phyloP scores from a whole-genome alignment of 2,888 invertebrate genomes.

The Pomacea canaliculata region DNA sequence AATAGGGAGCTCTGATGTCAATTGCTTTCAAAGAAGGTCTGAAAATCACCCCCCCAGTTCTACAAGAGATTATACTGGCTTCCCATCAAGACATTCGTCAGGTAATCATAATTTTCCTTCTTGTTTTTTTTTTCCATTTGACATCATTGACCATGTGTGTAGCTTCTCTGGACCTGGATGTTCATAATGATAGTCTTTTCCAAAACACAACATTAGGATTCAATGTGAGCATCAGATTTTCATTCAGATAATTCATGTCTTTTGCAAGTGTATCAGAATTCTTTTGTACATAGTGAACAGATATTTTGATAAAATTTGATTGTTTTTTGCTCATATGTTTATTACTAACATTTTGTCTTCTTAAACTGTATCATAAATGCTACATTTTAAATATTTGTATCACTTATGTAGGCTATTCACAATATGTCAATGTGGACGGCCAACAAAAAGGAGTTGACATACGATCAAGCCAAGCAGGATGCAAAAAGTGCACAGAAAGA shows the following conservation, averaged over 20 bases:
- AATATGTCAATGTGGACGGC: slow-evolving; percentile 86
- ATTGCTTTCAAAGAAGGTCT: slow-evolving; percentile 92
- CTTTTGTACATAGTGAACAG: too few species aligned
- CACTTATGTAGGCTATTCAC: slow-evolving; percentile 76
- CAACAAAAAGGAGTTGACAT: slow-evolving; percentile 72
- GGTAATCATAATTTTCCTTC: slow-evolving; percentile 61
- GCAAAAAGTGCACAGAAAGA: slow-evolving; percentile 82
- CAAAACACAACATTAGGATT: too few species aligned
- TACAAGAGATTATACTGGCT: slow-evolving; percentile 86
- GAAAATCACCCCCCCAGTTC: slow-evolving; percentile 80
- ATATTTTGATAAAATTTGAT: too few species aligned
- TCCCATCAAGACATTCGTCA: slow-evolving; percentile 95
- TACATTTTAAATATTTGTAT: not conserved
- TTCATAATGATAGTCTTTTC: too few species aligned
- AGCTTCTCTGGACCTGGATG: too few species aligned
- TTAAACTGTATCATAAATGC: too few species aligned
- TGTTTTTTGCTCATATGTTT: too few species aligned
- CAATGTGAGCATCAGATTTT: too few species aligned
- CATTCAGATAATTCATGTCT: too few species aligned
- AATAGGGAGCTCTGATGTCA: slow-evolving; percentile 85
- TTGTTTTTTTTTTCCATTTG: not conserved
- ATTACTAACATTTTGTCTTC: too few species aligned
- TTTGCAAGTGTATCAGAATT: too few species aligned
- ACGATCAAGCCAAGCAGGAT: slow-evolving; percentile 74
- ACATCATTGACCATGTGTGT: too few species aligned